Percentiles rank a stretch among this genome's conserved stretches.
Evolutionary conservation across 2,113 vertebrate species (phyloP).

Genomic region (Genyomyrus donnyi): DNA sequence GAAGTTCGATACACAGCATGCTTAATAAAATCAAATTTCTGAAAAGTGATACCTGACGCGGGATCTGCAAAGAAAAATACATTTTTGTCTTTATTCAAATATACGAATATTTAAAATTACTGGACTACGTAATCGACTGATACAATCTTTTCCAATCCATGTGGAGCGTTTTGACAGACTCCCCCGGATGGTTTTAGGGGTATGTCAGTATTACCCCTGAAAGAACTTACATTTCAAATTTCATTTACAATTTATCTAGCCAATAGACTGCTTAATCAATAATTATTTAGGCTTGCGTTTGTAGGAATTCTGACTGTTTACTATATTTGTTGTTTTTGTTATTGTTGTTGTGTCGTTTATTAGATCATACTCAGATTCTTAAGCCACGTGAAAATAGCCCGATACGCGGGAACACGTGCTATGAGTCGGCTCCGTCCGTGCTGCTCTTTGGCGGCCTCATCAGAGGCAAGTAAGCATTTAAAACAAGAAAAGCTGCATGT

Average conservation of each 20-base stretch:
- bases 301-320: neutral
- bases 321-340: neutral
- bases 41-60: neutral
- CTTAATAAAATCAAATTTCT: neutral
- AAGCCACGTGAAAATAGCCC: neutral
- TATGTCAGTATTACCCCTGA: neutral
- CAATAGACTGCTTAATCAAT: neutral
- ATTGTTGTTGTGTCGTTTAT: neutral
- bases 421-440: neutral
- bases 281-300: neutral
- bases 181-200: neutral
- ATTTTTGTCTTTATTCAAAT: neutral
- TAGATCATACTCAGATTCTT: neutral
- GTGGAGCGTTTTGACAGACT: neutral
- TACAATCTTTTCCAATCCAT: neutral
- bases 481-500: neutral
- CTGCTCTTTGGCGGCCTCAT: neutral
- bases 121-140: neutral
- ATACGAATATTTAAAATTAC: neutral
- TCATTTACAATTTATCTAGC: neutral
- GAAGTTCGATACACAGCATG: neutral
- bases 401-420: neutral
- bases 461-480: neutral
- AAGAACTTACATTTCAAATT: neutral
- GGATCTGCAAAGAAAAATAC: neutral